These are phyloP conservation scores for Eristalis tenax DNA, from an alignment of 2,888 invertebrate species.

Conservation along the genomic window DNA sequence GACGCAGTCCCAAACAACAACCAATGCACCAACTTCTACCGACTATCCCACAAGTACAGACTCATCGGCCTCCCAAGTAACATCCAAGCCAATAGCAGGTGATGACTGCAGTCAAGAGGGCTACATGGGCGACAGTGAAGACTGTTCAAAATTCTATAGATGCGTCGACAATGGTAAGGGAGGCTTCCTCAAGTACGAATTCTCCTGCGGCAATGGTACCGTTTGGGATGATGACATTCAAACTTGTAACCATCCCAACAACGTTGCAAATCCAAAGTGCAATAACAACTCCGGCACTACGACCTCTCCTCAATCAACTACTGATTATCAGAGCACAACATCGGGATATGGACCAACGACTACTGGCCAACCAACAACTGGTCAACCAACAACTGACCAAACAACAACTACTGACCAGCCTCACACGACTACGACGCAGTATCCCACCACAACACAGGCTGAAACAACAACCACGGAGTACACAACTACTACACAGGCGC, in stretches of 20 bases:
- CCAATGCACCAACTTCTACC: background rate
- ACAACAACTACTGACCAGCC: background rate
- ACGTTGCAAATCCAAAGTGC: background rate
- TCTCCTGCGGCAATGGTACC: conserved; percentile 85
- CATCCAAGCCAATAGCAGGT: background rate
- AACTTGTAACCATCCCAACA: conserved; percentile 78
- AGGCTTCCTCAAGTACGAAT: conserved; percentile 84
- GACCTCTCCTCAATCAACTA: background rate
- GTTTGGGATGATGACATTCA: conserved; percentile 83
- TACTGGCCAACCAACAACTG: background rate
- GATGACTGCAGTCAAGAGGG: conserved; percentile 79
- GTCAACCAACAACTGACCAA: background rate
- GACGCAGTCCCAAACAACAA: background rate
- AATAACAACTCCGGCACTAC: background rate
- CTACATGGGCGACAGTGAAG: conserved; percentile 80
- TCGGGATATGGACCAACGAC: background rate
- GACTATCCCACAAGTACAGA: background rate
- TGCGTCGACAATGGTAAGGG: conserved; percentile 85
- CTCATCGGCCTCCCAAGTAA: background rate
- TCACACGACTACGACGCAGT: background rate
- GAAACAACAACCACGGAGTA: conserved; percentile 36
- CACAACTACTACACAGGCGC: conserved; percentile 23
- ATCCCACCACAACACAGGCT: conserved; percentile 1
- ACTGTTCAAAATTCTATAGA: conserved; percentile 86
- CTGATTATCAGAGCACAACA: conserved; percentile 32